Evolutionary conservation across 1,140 invertebrate genomes (phyloP), one percentile per base, ranked within the genome.

Genomic region (Leucophenga varia): DNA sequence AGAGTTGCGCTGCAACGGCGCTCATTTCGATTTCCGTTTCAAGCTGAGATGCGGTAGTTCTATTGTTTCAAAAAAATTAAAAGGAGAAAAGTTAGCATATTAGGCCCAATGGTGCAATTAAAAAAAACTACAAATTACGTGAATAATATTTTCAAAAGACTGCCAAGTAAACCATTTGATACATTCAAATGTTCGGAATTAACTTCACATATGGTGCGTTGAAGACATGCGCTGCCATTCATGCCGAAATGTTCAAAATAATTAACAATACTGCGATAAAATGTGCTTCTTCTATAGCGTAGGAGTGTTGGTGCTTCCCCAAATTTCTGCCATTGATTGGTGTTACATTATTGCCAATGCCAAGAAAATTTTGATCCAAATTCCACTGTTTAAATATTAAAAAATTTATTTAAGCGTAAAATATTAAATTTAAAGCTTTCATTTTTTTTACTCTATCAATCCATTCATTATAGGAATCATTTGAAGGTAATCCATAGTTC

Each of bases 401-500:
- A 25, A 18, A n/a, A 39, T 25, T 34, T n/a, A 31, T 36, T 6
- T 22, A 28, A 17, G 13, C 38, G 2, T 25, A 16, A 12, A 7
- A 14, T 34, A 17, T 13, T 3, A 18, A 9, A 36, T 14, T 9
- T 13, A 34, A 34, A 34, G 31, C 31, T n/a, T 4, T 34, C 22
- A 18, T 21, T 3, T 1, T 10, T 34, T 56, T 69, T 35, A 73
- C 70, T 47, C 64, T 49, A 47, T 71, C 64, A 10, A 74, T 54
- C 56, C 57, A 73, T 19, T 68, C 50, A 30, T 70, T 55, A 14
- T 63, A 61, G 0, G 64, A 60, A 12, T 65, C 55, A 37, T 72
- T 67, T 6, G 61, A 52, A 1, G 72, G 72, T 8, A 86, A 64
- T 28, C 59, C 70, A 75, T 88, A 89, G 67, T 83, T 86, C 0